Percentiles rank a stretch among this genome's conserved stretches.
These are phyloP conservation scores for Apodemus speciosus DNA, from an alignment of 2,113 vertebrate genomes.

Conservation along the genomic window DNA sequence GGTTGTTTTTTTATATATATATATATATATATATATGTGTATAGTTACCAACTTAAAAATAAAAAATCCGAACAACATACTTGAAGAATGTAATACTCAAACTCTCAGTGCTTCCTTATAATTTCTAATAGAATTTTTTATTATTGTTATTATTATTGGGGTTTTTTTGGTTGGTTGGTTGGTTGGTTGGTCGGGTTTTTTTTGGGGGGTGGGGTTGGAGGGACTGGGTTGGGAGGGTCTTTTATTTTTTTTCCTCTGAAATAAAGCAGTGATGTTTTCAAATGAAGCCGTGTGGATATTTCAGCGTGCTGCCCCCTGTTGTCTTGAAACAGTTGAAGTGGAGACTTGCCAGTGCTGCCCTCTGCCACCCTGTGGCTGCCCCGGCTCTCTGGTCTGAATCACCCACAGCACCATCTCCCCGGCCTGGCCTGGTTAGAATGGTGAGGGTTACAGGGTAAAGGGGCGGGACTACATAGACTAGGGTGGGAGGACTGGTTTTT, in stretches of 20 bases:
- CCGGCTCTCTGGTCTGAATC: conserved; percentile 55
- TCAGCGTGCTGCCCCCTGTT: conserved; percentile 83
- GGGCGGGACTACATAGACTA: conserved; percentile 55
- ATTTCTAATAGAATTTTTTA: conserved; percentile 94
- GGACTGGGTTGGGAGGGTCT: conserved; percentile 82
- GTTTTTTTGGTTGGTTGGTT: conserved; percentile 15
- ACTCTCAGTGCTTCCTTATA: conserved; percentile 98
- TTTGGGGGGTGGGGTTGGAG: conserved; percentile 77
- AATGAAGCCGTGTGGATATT: conserved; percentile 87
- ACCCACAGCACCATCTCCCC: not conserved
- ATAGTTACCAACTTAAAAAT: conserved; percentile 86
- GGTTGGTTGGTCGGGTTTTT: not conserved
- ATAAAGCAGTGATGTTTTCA: conserved; percentile 89
- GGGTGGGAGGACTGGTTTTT: conserved; percentile 28
- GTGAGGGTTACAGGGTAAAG: not conserved
- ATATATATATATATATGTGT: conserved; percentile 85
- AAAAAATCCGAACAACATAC: conserved; percentile 91
- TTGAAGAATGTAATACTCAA: conserved; percentile 98
- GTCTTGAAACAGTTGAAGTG: conserved; percentile 81
- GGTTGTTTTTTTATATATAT: conserved; percentile 78
- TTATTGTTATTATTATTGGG: conserved; percentile 87
- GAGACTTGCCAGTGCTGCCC: conserved; percentile 70
- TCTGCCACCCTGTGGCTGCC: conserved; percentile 71
- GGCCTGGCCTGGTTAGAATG: conserved; percentile 69
- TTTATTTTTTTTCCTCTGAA: conserved; percentile 82